Conservation (phyloP, 2,797 vertebrate species). For the Danio tinwini region DNA sequence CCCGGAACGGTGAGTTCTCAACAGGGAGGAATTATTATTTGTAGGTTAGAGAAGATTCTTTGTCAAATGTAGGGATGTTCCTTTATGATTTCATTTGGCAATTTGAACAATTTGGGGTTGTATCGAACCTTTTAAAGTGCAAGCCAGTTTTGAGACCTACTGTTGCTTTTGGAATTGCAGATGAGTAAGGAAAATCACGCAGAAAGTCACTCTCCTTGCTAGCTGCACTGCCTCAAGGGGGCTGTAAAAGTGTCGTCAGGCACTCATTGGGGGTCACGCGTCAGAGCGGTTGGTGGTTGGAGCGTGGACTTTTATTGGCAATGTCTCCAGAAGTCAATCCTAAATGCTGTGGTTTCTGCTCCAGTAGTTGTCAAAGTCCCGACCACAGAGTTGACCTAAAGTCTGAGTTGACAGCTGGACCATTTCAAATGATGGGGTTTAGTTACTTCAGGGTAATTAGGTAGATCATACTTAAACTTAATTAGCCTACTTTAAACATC, state of each 20-base stretch:
- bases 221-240: constrained; percentile 6
- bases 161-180: constrained; percentile 18
- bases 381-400: constrained; percentile 38
- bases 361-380: constrained; percentile 57
- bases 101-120: neutral
- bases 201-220: constrained; percentile 15
- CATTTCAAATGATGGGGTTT: constrained; percentile 25
- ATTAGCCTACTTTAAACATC: constrained; percentile 28
- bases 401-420: constrained; percentile 10
- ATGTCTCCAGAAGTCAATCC: constrained; percentile 24
- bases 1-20: constrained; percentile 82
- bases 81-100: neutral
- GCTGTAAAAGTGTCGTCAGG: constrained; percentile 36
- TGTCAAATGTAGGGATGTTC: neutral
- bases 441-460: constrained; percentile 40
- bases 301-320: constrained; percentile 41
- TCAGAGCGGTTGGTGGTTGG: constrained; percentile 30
- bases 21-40: constrained; percentile 4
- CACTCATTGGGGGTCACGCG: constrained; percentile 29
- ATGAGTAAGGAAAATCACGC: constrained; percentile 6
- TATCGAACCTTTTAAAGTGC: neutral
- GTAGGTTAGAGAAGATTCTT: neutral
- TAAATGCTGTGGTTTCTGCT: constrained; percentile 30
- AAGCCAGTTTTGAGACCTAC: neutral
- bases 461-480: constrained; percentile 11